These are phyloP conservation scores for Drosophila rubida DNA, from an alignment of 2,888 invertebrate species.

Conservation along the genomic window DNA sequence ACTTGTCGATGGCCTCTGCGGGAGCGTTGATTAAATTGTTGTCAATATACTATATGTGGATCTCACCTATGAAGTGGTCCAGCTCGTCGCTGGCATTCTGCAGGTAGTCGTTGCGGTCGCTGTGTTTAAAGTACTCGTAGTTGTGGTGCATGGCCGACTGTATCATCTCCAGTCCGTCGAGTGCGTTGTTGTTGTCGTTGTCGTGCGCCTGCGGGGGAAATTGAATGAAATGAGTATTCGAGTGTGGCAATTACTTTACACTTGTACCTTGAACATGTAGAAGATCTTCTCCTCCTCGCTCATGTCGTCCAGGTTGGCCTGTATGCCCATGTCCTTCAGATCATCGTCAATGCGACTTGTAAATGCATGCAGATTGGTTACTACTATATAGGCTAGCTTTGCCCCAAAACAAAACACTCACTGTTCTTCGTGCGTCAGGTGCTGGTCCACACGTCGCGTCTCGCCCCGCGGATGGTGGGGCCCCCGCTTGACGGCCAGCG, in stretches of 20 bases:
- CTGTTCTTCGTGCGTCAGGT: slow-evolving; percentile 91
- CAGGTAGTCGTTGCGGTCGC: slow-evolving; percentile 77
- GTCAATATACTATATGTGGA: background rate
- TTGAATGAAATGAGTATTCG: background rate
- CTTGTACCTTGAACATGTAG: slow-evolving; percentile 84
- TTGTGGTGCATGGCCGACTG: slow-evolving; percentile 87
- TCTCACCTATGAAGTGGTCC: slow-evolving; percentile 82
- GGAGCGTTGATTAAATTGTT: background rate
- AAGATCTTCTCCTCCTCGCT: slow-evolving; percentile 90
- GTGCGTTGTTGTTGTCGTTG: slow-evolving; percentile 93
- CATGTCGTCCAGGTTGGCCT: slow-evolving; percentile 88
- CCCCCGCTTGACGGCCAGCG: slow-evolving; percentile 85
- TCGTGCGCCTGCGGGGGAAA: slow-evolving; percentile 88
- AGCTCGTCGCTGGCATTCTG: slow-evolving; percentile 82
- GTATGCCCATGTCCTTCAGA: slow-evolving; percentile 88
- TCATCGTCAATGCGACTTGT: slow-evolving; percentile 92
- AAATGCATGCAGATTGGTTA: background rate
- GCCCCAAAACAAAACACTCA: slow-evolving; percentile 85
- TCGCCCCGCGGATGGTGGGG: slow-evolving; percentile 90
- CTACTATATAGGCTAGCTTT: background rate
- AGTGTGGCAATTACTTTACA: too few species aligned
- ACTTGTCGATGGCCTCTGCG: slow-evolving; percentile 93
- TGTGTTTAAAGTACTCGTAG: slow-evolving; percentile 85
- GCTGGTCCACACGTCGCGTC: slow-evolving; percentile 87
- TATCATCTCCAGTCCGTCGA: slow-evolving; percentile 96